Base-by-base conservation (phyloP, 2,797 vertebrate genomes). In the Argyrosomus regius region DNA sequence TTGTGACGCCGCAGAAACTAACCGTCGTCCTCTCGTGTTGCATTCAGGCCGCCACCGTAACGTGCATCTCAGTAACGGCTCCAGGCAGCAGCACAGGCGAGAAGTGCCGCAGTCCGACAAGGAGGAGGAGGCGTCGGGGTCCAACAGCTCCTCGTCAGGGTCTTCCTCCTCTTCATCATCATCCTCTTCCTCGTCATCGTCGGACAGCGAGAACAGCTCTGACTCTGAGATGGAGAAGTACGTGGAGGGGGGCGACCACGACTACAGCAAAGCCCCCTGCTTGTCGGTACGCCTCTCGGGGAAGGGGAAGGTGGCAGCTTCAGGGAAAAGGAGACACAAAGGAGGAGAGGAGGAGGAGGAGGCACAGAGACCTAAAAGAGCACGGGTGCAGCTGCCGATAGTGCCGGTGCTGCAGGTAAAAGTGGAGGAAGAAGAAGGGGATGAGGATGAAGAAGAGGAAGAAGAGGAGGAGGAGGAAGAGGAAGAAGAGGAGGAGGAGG, bases 251-350 rank as follows among this genome's bases (percentile, higher is more conserved):
- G 97, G 97, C 2, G 98, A 99, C 82, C 98, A 99, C 6, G 98
- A 99, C 94, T 99, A 99, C 94, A 99, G 97, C 93, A 99, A 98
- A 94, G 97, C 96, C 0, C 95, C 97, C 69, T 94, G 96, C 80
- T 94, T 93, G 41, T 95, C 95, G 1, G 28, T 56, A 5, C 69
- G 35, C 22, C 77, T 84, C 56, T 82, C 78, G 0, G 75, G 68
- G 3, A 93, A 93, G 67, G 91, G 88, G 13, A 94, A 92, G 79
- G 54, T 28, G 28, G 65, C 64, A 0, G 68, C 82, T 46, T 74
- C 80, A 57, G 86, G 86, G 52, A 91, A 91, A 64, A 88, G 92
- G 77, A 95, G 78, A 85, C 86, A 86, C 76, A 85, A 85, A 74
- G 91, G 66, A 65, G 91, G 60, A 62, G 90, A 87, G 45, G 89